Evolutionary conservation across 2,888 invertebrate genomes (phyloP).

Genomic region (Oxytorus armatus): DNA sequence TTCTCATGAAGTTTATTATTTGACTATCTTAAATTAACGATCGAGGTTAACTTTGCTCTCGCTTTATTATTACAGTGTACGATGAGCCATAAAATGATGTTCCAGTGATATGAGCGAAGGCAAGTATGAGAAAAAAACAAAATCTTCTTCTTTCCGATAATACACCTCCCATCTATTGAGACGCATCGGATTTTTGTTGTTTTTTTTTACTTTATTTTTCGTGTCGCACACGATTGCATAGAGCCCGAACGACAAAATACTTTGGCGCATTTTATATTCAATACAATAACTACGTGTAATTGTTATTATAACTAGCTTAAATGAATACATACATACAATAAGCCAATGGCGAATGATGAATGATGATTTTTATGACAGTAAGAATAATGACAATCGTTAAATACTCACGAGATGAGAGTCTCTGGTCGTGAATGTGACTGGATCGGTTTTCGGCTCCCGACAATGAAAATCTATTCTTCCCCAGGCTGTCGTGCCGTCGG

Average conservation of each 20-base stretch:
- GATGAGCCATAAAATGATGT: neutral
- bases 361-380: slow-evolving; percentile 14
- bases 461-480: slow-evolving; percentile 95
- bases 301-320: neutral
- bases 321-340: slow-evolving; percentile 7
- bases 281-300: neutral
- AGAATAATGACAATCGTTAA: slow-evolving; percentile 24
- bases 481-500: slow-evolving; percentile 86
- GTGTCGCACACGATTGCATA: slow-evolving; percentile 60
- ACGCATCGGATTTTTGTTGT: slow-evolving; percentile 1
- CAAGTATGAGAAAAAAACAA: neutral
- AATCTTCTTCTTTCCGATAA: no score
- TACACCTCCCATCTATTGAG: neutral
- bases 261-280: neutral
- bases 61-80: neutral
- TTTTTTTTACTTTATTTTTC: no score
- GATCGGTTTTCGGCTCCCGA: slow-evolving; percentile 93
- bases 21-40: no score
- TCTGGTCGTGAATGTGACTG: slow-evolving; percentile 95
- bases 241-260: slow-evolving; percentile 36
- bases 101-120: neutral
- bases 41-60: no score
- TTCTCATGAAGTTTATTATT: no score
- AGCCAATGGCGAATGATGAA: slow-evolving; percentile 34
- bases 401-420: slow-evolving; percentile 95